phyloP scores from a whole-genome alignment of 1,140 invertebrate genomes.

The Drosophila busckii region DNA sequence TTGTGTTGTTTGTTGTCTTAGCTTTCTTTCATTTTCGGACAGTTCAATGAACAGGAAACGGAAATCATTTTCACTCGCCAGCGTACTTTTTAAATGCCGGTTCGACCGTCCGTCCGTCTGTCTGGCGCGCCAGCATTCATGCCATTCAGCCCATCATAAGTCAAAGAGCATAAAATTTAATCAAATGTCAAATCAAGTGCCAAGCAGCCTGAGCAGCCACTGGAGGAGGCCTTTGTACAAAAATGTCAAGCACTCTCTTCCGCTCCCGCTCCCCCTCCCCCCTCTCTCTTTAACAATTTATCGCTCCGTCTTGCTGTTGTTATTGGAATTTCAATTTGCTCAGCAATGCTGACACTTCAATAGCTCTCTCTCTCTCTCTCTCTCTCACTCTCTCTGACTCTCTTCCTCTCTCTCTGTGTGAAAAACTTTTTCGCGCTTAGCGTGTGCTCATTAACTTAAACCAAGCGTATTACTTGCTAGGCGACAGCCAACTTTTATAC shows the following conservation, averaged over 20 bases:
- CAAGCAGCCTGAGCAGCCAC: background rate
- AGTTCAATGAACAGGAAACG: conserved; percentile 69
- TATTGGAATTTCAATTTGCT: too few species aligned
- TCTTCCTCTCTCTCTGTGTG: background rate
- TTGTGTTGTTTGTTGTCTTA: conserved; percentile 33
- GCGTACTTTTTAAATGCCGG: conserved; percentile 1
- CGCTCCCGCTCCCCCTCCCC: too few species aligned
- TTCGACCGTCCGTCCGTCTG: too few species aligned
- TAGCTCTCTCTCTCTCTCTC: background rate
- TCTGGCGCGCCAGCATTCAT: too few species aligned
- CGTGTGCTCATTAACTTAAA: too few species aligned
- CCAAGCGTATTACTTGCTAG: too few species aligned
- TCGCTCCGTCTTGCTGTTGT: too few species aligned
- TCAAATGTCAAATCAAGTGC: conserved; percentile 15
- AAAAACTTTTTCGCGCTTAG: too few species aligned
- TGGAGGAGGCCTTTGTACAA: background rate
- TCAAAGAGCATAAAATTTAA: conserved; percentile 1
- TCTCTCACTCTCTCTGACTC: background rate
- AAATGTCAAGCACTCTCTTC: too few species aligned
- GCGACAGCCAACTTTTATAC: too few species aligned
- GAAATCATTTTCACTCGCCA: conserved; percentile 53
- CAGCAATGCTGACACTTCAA: conserved; percentile 2
- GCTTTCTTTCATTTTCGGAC: conserved; percentile 63
- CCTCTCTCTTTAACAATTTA: too few species aligned
- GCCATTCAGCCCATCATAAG: background rate